These are phyloP conservation scores for Branchinecta lindahli DNA, from an alignment of 1,140 invertebrate species.

Conservation along the genomic window DNA sequence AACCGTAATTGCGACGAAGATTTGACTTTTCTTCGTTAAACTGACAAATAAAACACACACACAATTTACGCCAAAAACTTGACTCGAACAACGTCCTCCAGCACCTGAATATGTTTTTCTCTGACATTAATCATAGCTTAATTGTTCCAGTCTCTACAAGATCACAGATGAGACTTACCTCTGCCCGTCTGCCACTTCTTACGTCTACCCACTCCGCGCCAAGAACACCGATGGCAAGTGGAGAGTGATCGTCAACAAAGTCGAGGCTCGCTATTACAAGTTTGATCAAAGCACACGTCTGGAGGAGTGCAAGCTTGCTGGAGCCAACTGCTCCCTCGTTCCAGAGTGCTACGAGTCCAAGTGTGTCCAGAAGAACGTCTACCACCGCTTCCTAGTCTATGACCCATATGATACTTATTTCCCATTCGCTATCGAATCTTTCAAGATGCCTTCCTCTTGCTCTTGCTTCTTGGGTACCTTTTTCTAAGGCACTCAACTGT, in stretches of 20 bases:
- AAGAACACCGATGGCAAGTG: constrained; percentile 26
- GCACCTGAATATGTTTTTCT: too few species aligned
- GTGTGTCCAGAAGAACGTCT: constrained; percentile 19
- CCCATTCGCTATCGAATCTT: constrained; percentile 26
- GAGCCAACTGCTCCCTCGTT: background rate
- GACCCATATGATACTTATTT: constrained; percentile 26
- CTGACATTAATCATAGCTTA: background rate
- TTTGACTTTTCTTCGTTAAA: too few species aligned
- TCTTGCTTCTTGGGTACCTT: constrained; percentile 24
- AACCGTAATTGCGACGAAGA: too few species aligned
- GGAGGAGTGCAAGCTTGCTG: constrained; percentile 23
- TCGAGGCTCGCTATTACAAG: constrained; percentile 25
- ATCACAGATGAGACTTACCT: constrained; percentile 25
- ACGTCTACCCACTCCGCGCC: constrained; percentile 26
- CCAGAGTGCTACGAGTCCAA: background rate
- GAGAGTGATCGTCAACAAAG: constrained; percentile 27
- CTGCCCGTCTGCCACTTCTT: constrained; percentile 22
- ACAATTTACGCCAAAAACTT: too few species aligned
- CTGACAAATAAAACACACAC: too few species aligned
- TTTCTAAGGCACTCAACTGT: constrained; percentile 16
- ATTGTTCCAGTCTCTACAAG: constrained; percentile 19
- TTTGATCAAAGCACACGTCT: constrained; percentile 26
- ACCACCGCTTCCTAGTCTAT: constrained; percentile 26
- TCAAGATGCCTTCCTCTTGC: constrained; percentile 26
- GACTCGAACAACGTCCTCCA: too few species aligned